Evolutionary conservation across 1,140 invertebrate species (phyloP), one percentile per base, ranked within the genome.

Genomic region (Scaptomyza pallida): DNA sequence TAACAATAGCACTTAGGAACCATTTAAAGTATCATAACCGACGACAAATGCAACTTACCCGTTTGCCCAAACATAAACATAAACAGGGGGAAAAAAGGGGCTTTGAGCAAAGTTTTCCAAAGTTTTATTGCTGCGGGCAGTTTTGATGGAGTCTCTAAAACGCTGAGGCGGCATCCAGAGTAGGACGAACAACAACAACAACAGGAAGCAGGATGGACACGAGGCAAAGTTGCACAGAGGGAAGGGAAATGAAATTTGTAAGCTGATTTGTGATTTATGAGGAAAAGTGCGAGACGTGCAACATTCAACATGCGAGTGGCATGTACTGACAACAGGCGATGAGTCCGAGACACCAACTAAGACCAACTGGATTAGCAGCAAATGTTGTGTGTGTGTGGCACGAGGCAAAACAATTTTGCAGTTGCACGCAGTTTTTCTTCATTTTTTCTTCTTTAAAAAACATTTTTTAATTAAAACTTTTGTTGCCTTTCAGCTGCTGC

Each of bases 391-490:
- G 8, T n/a, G 44, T n/a, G 23, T 21, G 37, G 17, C 15, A 16
- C 21, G 21, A 21, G 2, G 21, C n/a, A n/a, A 21, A 60, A 37
- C 23, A 33, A 72, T 67, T 23, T 15, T 26, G 65, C 71, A 68
- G 50, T 75, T 64, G 64, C 21, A 45, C 71, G 35, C 60, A 70
- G 54, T 61, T 60, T 41, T 60, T 55, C n/a, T 13, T 44, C 6
- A 48, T 45, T 33, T 41, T 41, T 41, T 47, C 17, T 8, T 17
- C 12, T 37, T 30, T 9, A 30, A 23, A 74, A 76, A n/a, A n/a
- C n/a, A n/a, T n/a, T n/a, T 83, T 86, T 74, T 80, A 80, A 86
- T 85, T 86, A 85, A 86, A 85, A 81, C 64, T 85, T 85, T 85
- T 85, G 45, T 75, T 71, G 45, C 37, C 17, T 37, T n/a, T n/a